Base-by-base conservation (phyloP, 1,140 invertebrate species). In the Orius insidiosus region DNA sequence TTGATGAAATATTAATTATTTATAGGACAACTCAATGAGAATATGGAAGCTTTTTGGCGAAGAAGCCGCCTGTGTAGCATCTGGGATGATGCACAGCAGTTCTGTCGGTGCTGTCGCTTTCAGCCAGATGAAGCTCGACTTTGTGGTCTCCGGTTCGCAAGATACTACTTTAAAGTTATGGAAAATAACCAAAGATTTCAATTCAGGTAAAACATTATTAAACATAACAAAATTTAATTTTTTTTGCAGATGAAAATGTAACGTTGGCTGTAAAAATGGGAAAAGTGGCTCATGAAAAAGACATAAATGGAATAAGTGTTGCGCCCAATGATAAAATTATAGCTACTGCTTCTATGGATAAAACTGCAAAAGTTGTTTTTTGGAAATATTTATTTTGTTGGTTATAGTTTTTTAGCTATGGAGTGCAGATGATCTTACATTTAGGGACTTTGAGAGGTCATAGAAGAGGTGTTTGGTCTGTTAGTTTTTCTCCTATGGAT, bases 111-210 rank as follows among this genome's bases (percentile, higher is more conserved):
- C 80, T 30, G 67, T 95, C 15, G 72, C 71, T 48, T 69, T 84
- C 51, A 73, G 71, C 45, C 72, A 72, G 55, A 63, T 69, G 32
- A 46, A 65, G 15, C 15, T 37, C n/a, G 47, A 64, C 19, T 80
- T 77, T 56, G 71, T 87, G 53, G 72, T 81, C 2, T 85, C 85
- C 35, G 86, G 79, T 0, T 79, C 84, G 63, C 77, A 92, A 66
- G 90, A 96, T 65, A 80, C 70, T n/a, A 90, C 85, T 50, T 58
- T 96, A n/a, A 97, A 95, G 65, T 52, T 85, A 18, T 97, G 93
- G 93, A 64, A 70, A 56, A 58, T 85, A 11, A 74, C 77, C 2
- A 52, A 63, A 50, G 66, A 67, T 49, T 50, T 66, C 5, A 38
- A 54, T 32, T 48, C n/a, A 15, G 56, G 66, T 68, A 56, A 55